Evolutionary conservation across 2,888 invertebrate species (phyloP).

Genomic region (Aporophyla lueneburgensis): DNA sequence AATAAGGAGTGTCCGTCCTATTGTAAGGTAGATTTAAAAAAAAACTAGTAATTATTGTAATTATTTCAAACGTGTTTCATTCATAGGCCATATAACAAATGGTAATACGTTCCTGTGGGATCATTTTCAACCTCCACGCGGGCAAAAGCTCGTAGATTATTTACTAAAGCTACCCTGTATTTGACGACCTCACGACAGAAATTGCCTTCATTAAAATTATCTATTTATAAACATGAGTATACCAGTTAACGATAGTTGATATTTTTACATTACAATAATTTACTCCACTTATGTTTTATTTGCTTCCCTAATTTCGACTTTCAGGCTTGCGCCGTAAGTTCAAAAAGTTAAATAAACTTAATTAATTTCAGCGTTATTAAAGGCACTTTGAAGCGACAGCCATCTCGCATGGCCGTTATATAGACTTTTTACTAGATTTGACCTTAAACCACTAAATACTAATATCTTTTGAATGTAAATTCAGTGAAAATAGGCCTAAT

Average conservation of each 20-base stretch:
- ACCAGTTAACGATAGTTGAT: constrained; percentile 1
- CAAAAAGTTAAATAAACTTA: constrained; percentile 30
- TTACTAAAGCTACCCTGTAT: not conserved
- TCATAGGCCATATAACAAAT: too few species aligned
- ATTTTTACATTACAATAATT: not conserved
- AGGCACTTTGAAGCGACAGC: constrained; percentile 15
- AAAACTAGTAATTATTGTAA: too few species aligned
- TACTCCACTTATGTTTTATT: constrained; percentile 9
- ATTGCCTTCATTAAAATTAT: constrained; percentile 7
- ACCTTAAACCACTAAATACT: not conserved
- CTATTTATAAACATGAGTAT: constrained; percentile 1
- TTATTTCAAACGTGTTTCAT: too few species aligned
- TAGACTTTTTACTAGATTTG: constrained; percentile 9
- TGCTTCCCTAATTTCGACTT: not conserved
- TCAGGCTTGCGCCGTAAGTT: not conserved
- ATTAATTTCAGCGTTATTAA: constrained; percentile 24
- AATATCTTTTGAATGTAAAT: not conserved
- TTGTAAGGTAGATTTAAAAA: too few species aligned
- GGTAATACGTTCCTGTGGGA: too few species aligned
- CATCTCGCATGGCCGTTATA: constrained; percentile 21
- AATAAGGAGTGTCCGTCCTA: too few species aligned
- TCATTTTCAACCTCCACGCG: too few species aligned
- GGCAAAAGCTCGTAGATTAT: too few species aligned
- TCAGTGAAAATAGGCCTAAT: not conserved
- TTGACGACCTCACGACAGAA: not conserved